Evolutionary conservation across 1,140 invertebrate species (phyloP), one percentile per base, ranked within the genome.

Genomic region (Dolichoris vasculosae): DNA sequence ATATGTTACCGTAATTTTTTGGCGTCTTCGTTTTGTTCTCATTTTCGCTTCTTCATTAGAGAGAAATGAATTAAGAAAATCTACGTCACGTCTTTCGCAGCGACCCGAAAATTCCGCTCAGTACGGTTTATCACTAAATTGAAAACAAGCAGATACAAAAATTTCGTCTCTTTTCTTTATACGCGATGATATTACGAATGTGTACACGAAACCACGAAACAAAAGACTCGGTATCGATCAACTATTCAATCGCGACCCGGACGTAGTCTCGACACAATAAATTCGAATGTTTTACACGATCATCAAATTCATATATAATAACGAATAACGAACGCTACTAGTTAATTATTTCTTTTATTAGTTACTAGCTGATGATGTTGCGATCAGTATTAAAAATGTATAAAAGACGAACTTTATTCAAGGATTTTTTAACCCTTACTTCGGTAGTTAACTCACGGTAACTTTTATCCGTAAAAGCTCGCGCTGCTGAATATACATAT

Each of bases 361-460:
- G 26, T 73, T 76, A 32, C 15, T 55, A 64, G 32, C 82, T 78
- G 82, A 84, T 59, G 48, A 79, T 59, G 4, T 73, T 46, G 64
- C 35, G 23, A 79, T 84, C 83, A 79, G 83, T 79, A 79, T 84
- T 84, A 79, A 79, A 84, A 43, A 35, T 30, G 7, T 59, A 64
- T 48, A 26, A 55, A 71, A 73, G 38, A 48, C 26, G 67, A 82
- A 63, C 48, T 35, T 59, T 83, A 43, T 75, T 35, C 20, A 83
- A 40, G 23, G 81, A 67, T 67, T 46, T 81, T 64, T 17, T 43
- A 64, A 64, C 2, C 17, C 35, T 48, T 55, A 51, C 48, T 3
- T 0, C n/a, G 35, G 15, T 55, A 15, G 20, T n/a, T 32, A 75
- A 46, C 55, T 26, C 55, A 26, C 17, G 15, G 35, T 40, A 59